Evolutionary conservation across 2,113 vertebrate species (phyloP).

Genomic region (Albula goreensis): DNA sequence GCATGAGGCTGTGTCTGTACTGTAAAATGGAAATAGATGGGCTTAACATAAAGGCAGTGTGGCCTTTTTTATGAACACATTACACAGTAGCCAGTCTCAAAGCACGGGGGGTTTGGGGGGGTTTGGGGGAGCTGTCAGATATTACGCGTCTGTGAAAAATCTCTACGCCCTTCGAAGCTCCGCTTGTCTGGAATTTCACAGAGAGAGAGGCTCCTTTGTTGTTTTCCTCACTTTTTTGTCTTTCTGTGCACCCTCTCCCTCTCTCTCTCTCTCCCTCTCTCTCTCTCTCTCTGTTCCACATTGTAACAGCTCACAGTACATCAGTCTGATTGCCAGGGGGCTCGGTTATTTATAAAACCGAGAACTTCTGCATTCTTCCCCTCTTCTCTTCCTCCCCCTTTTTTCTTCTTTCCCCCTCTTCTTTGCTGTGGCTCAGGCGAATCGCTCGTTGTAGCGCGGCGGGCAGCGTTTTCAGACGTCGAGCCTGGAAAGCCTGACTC

Average conservation of each 20-base stretch:
- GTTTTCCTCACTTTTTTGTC: constrained; percentile 38
- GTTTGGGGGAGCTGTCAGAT: constrained; percentile 12
- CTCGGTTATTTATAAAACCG: constrained; percentile 85
- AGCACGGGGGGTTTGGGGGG: constrained; percentile 2
- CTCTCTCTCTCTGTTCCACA: constrained; percentile 65
- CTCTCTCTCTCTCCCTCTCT: constrained; percentile 47
- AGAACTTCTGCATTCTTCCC: constrained; percentile 80
- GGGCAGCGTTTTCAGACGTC: constrained; percentile 60
- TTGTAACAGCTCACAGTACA: constrained; percentile 86
- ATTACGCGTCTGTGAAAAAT: constrained; percentile 38
- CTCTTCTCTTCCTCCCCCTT: constrained; percentile 64
- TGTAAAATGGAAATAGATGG: constrained; percentile 23
- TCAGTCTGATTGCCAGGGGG: constrained; percentile 80
- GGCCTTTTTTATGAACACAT: constrained; percentile 2
- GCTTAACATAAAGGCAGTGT: not conserved
- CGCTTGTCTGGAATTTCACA: constrained; percentile 65
- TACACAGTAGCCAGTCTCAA: constrained; percentile 6
- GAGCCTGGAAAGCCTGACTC: constrained; percentile 57
- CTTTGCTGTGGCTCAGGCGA: constrained; percentile 80
- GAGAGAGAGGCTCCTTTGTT: constrained; percentile 79
- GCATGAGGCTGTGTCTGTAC: not conserved
- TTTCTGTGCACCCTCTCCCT: not conserved
- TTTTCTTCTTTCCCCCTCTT: constrained; percentile 5
- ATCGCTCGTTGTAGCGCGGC: constrained; percentile 78
- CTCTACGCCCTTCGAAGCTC: constrained; percentile 39